Conservation (phyloP, 30 jellyfish, hydroid and myxozoan genomes). For the Turritopsis dohrnii region DNA sequence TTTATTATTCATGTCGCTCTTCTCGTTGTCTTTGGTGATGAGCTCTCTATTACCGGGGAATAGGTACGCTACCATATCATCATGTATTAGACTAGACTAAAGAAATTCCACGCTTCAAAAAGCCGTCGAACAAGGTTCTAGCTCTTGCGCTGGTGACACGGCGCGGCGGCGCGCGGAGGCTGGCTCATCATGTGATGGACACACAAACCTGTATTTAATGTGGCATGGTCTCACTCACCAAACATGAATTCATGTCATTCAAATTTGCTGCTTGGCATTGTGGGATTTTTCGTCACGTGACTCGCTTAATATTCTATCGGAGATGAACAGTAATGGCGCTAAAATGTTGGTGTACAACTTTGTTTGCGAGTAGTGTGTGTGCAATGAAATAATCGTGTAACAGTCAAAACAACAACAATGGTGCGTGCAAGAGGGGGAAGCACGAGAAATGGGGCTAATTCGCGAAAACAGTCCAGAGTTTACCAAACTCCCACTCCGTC, state of each 20-base stretch:
- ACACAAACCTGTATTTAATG: background rate
- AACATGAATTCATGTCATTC: background rate
- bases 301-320: background rate
- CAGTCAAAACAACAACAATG: constrained; percentile 15
- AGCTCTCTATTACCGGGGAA: too few species aligned
- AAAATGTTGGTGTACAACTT: background rate
- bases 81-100: too few species aligned
- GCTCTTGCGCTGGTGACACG: too few species aligned
- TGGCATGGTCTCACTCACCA: background rate
- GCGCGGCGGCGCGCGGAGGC: background rate
- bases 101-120: too few species aligned
- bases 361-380: background rate
- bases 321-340: background rate
- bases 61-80: too few species aligned
- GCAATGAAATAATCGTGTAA: background rate
- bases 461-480: constrained; percentile 12
- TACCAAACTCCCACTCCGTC: constrained; percentile 8
- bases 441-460: constrained; percentile 7
- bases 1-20: too few species aligned
- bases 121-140: too few species aligned
- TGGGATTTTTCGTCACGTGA: background rate
- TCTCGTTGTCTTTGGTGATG: too few species aligned
- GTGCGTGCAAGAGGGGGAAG: constrained; percentile 43
- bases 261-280: background rate
- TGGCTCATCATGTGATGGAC: background rate